Conservation (phyloP, 2,797 vertebrate species). For the Adelosebastes latens region DNA sequence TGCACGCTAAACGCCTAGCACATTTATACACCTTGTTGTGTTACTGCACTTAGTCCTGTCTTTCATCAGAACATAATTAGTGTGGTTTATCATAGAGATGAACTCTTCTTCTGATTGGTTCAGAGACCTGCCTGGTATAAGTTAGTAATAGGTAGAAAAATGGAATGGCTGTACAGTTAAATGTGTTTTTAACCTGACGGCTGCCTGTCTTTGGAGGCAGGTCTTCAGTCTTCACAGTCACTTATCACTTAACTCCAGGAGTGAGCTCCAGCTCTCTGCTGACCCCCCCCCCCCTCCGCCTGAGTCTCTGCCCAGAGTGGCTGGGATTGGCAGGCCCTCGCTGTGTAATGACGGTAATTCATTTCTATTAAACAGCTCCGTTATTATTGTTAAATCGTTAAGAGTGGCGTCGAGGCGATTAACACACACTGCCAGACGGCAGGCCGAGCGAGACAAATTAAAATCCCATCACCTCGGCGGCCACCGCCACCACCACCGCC, state of each 20-base stretch:
- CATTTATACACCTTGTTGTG: too few relatives aligned
- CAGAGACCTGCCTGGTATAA: neutral
- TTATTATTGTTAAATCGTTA: constrained; percentile 76
- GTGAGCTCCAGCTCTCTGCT: constrained; percentile 19
- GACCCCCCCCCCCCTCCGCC: constrained; percentile 11
- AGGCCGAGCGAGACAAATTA: constrained; percentile 65
- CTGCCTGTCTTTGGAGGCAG: constrained; percentile 17
- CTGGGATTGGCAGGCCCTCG: constrained; percentile 66
- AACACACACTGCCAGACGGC: constrained; percentile 54
- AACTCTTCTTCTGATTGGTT: neutral
- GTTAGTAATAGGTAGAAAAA: neutral
- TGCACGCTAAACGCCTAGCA: too few relatives aligned
- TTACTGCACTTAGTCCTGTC: too few relatives aligned
- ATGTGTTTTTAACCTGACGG: constrained; percentile 3
- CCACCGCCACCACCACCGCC: constrained; percentile 3
- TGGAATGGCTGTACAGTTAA: neutral
- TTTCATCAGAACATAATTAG: neutral
- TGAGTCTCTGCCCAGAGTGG: constrained; percentile 21
- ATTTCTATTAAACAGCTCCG: constrained; percentile 75
- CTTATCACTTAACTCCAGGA: constrained; percentile 52
- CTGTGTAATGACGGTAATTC: constrained; percentile 73
- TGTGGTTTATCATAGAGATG: neutral
- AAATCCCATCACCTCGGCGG: constrained; percentile 49
- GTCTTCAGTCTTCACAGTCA: constrained; percentile 29
- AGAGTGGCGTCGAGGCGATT: constrained; percentile 68